Evolutionary conservation across 2,113 vertebrate species (phyloP).

Genomic region (Fulmarus glacialis): DNA sequence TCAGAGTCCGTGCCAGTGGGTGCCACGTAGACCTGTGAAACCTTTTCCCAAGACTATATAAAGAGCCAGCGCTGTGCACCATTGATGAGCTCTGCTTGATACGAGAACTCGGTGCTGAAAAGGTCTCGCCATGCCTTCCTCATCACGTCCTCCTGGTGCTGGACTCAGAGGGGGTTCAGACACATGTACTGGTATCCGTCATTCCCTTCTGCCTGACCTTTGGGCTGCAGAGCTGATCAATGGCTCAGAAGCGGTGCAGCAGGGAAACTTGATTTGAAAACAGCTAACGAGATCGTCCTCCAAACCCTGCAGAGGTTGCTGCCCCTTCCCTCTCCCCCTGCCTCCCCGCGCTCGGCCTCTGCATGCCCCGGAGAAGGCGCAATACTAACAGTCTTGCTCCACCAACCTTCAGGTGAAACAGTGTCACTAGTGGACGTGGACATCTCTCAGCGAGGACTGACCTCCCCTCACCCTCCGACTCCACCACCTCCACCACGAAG

Average conservation of each 20-base stretch:
- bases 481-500: slow-evolving; percentile 92
- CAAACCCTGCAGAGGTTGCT: not conserved
- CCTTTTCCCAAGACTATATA: not conserved
- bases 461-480: slow-evolving; percentile 91
- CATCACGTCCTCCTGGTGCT: accelerated
- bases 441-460: slow-evolving; percentile 88
- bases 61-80: not conserved
- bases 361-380: not conserved
- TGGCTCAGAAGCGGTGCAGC: not conserved
- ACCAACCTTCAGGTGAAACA: slow-evolving; percentile 84
- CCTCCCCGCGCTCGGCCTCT: not conserved
- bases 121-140: not conserved
- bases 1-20: not conserved
- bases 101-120: not conserved
- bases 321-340: not conserved
- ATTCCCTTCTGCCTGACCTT: not conserved
- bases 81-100: accelerated
- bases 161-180: accelerated
- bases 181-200: accelerated
- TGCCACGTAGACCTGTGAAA: not conserved
- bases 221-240: not conserved
- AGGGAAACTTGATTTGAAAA: not conserved
- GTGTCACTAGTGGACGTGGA: slow-evolving; percentile 97
- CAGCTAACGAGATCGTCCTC: accelerated
- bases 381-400: not conserved